A percentile compares a stretch with the other conserved stretches of the same genome.
phyloP scores from a whole-genome alignment of 2,888 invertebrate genomes.

The Ypsolopha sequella region DNA sequence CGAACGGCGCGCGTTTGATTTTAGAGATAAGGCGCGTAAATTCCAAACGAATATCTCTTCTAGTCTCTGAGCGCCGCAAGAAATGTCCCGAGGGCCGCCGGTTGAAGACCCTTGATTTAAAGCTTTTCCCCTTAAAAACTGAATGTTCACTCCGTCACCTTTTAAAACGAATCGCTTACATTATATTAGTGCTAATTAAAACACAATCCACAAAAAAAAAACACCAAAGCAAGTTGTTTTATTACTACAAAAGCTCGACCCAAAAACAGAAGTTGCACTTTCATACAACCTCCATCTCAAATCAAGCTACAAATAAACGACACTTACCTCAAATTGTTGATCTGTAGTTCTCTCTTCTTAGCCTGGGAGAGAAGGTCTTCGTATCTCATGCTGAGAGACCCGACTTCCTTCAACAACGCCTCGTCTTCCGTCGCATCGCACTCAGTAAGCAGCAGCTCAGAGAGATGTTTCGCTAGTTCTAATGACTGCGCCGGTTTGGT shows the following conservation, averaged over 20 bases:
- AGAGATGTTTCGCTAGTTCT: conserved; percentile 85
- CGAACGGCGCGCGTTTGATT: too few relatives aligned
- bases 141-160: too few relatives aligned
- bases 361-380: conserved; percentile 77
- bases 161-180: not conserved
- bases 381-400: conserved; percentile 75
- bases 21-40: too few relatives aligned
- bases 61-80: too few relatives aligned
- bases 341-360: conserved; percentile 80
- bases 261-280: not conserved
- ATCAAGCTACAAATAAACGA: not conserved
- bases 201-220: not conserved
- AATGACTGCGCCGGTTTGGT: conserved; percentile 84
- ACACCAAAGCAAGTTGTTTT: not conserved
- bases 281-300: not conserved
- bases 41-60: too few relatives aligned
- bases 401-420: conserved; percentile 75
- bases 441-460: conserved; percentile 79
- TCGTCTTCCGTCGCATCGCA: conserved; percentile 76
- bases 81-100: too few relatives aligned
- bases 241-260: not conserved
- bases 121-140: too few relatives aligned
- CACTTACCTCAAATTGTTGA: conserved; percentile 81
- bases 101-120: too few relatives aligned
- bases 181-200: not conserved